These are phyloP conservation scores for Palythoa heliodiscus DNA, from an alignment of 92 coral and sea anemone genomes.

Conservation along the genomic window DNA sequence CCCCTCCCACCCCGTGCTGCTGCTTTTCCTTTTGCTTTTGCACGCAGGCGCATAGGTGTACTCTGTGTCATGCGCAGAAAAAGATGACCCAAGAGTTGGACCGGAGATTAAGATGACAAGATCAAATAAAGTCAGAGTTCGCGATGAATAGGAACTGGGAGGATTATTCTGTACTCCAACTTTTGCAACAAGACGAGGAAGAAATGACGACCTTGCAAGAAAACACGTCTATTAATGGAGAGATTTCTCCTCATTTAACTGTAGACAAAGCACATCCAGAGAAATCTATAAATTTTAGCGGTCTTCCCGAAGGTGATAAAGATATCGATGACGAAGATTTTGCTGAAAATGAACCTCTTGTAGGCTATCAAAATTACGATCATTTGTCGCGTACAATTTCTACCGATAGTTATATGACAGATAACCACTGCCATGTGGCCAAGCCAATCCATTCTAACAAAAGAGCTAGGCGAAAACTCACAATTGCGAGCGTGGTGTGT, in stretches of 20 bases:
- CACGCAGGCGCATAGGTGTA: background rate
- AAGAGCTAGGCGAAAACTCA: slow-evolving; percentile 82
- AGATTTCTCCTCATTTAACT: background rate
- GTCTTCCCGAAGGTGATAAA: background rate
- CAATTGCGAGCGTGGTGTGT: slow-evolving; percentile 89
- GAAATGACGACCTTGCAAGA: slow-evolving; percentile 23
- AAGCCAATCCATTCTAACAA: slow-evolving; percentile 87
- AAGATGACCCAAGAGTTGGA: background rate
- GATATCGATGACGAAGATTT: background rate
- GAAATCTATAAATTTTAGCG: slow-evolving; percentile 16
- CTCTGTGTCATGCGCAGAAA: slow-evolving; percentile 35
- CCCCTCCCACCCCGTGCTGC: too few relatives aligned
- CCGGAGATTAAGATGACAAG: background rate
- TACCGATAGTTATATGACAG: slow-evolving; percentile 59
- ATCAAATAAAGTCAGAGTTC: background rate
- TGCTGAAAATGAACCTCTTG: slow-evolving; percentile 52
- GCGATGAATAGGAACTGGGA: background rate
- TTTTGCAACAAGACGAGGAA: background rate
- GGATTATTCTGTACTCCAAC: background rate
- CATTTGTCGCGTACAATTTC: slow-evolving; percentile 16
- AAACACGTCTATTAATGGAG: background rate
- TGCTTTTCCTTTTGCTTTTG: too few relatives aligned
- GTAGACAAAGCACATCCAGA: background rate
- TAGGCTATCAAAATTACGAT: slow-evolving; percentile 55
- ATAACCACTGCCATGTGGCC: slow-evolving; percentile 89